Evolutionary conservation across 2,113 vertebrate species (phyloP).

Genomic region (Ptyas mucosa): DNA sequence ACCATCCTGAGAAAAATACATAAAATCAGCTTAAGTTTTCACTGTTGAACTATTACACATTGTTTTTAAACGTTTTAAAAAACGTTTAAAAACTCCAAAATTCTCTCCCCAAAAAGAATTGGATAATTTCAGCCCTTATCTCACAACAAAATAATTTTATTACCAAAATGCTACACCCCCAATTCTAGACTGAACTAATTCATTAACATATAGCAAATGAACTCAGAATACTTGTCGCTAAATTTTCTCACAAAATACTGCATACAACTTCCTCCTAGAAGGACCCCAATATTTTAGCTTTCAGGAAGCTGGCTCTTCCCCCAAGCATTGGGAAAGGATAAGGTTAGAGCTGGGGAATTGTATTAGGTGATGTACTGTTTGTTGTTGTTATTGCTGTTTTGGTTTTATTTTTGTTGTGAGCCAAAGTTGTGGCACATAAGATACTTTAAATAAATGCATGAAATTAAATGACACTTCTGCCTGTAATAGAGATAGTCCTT

Average conservation of each 20-base stretch:
- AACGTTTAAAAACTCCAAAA: not conserved
- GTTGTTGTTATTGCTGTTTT: not conserved
- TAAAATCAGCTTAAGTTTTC: not conserved
- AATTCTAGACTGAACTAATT: not conserved
- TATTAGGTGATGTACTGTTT: not conserved
- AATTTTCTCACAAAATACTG: not conserved
- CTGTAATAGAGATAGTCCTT: not conserved
- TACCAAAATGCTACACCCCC: not conserved
- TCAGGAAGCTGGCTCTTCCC: not conserved
- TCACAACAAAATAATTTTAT: not conserved
- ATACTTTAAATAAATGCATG: not conserved
- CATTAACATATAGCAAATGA: not conserved
- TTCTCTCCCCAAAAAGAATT: not conserved
- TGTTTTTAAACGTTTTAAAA: not conserved
- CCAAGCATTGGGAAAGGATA: not conserved
- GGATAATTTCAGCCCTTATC: not conserved
- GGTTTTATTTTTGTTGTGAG: not conserved
- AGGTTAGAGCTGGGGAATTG: not conserved
- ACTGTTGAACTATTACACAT: not conserved
- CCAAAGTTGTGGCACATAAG: not conserved
- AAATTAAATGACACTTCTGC: not conserved
- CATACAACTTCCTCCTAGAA: not conserved
- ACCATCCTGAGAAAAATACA: not conserved
- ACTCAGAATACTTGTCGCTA: not conserved
- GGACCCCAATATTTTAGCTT: not conserved